Conservation (phyloP, 1,140 invertebrate genomes). For the Neocloeon triangulifer region DNA sequence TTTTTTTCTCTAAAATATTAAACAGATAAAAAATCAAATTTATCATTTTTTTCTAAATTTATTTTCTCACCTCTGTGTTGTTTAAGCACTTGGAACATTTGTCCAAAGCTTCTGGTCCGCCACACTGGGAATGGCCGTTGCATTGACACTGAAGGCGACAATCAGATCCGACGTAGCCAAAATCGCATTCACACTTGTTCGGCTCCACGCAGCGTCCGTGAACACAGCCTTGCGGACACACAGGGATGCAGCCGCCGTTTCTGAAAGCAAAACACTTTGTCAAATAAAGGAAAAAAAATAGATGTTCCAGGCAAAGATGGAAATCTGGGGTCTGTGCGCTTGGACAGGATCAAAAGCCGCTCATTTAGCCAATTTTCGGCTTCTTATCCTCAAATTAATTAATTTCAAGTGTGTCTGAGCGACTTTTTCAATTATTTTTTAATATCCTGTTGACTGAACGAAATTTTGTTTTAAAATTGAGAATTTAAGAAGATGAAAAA, state of each 20-base stretch:
- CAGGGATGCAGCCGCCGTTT: constrained; percentile 43
- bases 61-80: constrained; percentile 68
- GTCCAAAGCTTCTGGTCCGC: constrained; percentile 58
- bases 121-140: constrained; percentile 83
- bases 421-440: too few species aligned
- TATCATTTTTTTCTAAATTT: neutral
- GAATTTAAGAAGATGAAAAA: too few species aligned
- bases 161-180: constrained; percentile 84
- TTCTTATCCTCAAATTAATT: too few species aligned
- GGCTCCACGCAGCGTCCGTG: constrained; percentile 68
- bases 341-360: constrained; percentile 1
- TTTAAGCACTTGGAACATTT: constrained; percentile 70
- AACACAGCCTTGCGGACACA: constrained; percentile 74
- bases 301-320: constrained; percentile 4
- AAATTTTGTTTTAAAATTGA: constrained; percentile 4
- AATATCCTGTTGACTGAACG: too few species aligned
- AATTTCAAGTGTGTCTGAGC: too few species aligned
- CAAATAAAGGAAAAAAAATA: neutral
- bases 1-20: too few species aligned
- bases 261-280: constrained; percentile 6
- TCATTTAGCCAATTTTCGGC: too few species aligned
- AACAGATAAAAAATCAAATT: constrained; percentile 7
- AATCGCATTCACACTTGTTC: constrained; percentile 70
- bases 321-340: constrained; percentile 4
- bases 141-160: constrained; percentile 86